These are phyloP conservation scores for Tapirus terrestris DNA, from an alignment of 2,113 vertebrate species.

Conservation along the genomic window DNA sequence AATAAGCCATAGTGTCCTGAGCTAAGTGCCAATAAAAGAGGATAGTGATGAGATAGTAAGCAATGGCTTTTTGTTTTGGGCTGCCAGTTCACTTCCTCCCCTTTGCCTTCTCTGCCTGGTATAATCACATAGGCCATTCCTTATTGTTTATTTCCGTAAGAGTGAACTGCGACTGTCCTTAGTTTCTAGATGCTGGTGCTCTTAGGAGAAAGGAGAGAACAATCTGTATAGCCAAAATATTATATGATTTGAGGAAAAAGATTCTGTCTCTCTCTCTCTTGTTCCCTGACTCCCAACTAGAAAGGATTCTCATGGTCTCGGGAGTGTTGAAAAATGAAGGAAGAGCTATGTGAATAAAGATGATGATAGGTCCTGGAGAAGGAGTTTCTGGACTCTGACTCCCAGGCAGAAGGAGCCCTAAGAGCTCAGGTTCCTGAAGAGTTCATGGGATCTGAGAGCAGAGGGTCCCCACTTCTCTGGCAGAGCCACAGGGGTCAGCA, in stretches of 20 bases:
- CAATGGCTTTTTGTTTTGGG: not conserved
- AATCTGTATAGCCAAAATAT: not conserved
- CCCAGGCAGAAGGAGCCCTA: not conserved
- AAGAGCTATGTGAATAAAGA: not conserved
- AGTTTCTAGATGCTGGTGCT: not conserved
- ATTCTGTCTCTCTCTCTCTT: not conserved
- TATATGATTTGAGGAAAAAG: not conserved
- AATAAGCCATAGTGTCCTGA: not conserved
- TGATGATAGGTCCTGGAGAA: not conserved
- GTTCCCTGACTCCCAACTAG: not conserved
- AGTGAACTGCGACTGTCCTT: not conserved
- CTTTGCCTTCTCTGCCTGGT: not conserved
- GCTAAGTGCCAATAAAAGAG: not conserved
- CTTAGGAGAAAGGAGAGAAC: not conserved
- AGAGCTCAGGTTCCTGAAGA: not conserved
- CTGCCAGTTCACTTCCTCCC: not conserved
- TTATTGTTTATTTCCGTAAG: not conserved
- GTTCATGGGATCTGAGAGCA: not conserved
- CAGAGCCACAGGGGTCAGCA: not conserved
- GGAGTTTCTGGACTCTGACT: not conserved
- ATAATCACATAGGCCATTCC: not conserved
- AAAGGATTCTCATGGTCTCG: not conserved
- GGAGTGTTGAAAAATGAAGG: not conserved
- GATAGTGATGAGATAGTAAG: not conserved
- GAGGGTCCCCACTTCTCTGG: not conserved